phyloP scores from a whole-genome alignment of 1,140 invertebrate species.

The Bombus balteatus region DNA sequence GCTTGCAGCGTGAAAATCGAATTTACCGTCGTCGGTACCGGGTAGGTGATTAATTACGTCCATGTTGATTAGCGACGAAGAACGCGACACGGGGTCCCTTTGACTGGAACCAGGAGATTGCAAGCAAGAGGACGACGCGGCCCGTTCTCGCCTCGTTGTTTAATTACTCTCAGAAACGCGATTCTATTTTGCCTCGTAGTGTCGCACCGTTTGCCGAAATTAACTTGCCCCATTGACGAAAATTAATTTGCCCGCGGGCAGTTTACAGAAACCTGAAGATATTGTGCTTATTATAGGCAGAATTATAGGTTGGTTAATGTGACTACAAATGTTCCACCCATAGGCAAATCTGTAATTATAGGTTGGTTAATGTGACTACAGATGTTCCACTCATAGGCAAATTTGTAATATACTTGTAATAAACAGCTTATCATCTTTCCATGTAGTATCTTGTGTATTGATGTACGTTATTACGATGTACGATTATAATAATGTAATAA shows the following conservation, averaged over 20 bases:
- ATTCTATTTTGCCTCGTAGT: constrained; percentile 5
- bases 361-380: neutral
- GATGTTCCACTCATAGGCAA: neutral
- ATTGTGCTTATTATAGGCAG: neutral
- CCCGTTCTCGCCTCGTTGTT: neutral
- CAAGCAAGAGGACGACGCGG: neutral
- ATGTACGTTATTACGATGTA: too few relatives aligned
- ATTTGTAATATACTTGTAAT: neutral
- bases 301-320: neutral
- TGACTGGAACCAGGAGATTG: neutral
- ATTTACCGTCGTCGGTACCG: constrained; percentile 8
- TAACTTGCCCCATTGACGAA: constrained; percentile 2
- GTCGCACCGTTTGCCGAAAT: neutral
- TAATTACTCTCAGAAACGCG: constrained; percentile 16
- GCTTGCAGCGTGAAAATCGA: constrained; percentile 18
- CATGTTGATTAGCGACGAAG: constrained; percentile 9
- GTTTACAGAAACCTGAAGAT: neutral
- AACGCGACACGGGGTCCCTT: neutral
- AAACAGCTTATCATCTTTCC: too few relatives aligned
- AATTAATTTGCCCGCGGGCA: constrained; percentile 5
- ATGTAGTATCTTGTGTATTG: too few relatives aligned
- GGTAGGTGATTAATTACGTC: constrained; percentile 14
- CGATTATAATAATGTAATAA: too few relatives aligned
- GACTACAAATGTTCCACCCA: neutral
- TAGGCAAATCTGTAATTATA: too few relatives aligned